A percentile compares a stretch with the other conserved stretches of the same genome.
These are phyloP conservation scores for Hippopotamus amphibius DNA, from an alignment of 2,113 vertebrate species.

Conservation along the genomic window DNA sequence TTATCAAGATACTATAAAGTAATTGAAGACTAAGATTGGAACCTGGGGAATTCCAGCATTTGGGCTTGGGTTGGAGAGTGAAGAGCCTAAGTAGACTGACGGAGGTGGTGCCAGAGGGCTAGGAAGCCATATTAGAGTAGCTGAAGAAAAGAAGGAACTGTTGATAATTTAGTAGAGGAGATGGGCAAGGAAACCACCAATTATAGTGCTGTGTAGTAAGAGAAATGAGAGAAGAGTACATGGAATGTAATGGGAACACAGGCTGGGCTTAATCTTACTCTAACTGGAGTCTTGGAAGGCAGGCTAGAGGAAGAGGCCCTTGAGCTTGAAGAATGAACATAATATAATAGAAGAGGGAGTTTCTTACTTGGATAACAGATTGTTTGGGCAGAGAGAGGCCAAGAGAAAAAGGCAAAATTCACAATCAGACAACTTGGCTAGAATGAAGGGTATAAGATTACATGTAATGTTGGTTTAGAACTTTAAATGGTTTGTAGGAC, in stretches of 20 bases:
- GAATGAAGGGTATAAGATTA: not conserved
- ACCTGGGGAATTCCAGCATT: not conserved
- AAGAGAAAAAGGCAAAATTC: conserved; percentile 25
- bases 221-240: not conserved
- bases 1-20: conserved; percentile 24
- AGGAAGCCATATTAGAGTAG: not conserved
- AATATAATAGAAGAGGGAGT: not conserved
- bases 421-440: not conserved
- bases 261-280: not conserved
- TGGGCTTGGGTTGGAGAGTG: not conserved
- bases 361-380: not conserved
- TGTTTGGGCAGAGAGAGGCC: not conserved
- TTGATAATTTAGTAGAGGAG: not conserved
- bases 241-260: not conserved
- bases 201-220: not conserved
- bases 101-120: not conserved
- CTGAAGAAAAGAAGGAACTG: not conserved
- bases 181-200: not conserved
- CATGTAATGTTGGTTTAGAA: not conserved
- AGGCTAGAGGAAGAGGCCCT: not conserved
- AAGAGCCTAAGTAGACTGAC: not conserved
- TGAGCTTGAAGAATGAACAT: not conserved
- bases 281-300: not conserved
- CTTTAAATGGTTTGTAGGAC: not conserved
- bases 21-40: not conserved